phyloP scores from a whole-genome alignment of 2,888 invertebrate genomes.

The Sarcophaga subvicina region DNA sequence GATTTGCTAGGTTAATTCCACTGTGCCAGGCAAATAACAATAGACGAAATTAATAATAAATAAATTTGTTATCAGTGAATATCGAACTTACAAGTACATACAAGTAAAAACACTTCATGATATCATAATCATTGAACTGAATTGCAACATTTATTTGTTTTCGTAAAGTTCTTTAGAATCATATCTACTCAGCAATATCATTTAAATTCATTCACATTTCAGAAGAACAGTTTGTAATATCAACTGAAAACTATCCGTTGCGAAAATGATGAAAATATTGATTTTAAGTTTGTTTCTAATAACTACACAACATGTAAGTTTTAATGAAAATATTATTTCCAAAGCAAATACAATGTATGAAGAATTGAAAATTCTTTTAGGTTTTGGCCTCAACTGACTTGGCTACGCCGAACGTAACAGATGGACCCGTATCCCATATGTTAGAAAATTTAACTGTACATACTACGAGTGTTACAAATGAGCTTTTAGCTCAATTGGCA shows the following conservation, averaged over 20 bases:
- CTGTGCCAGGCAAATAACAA: not conserved
- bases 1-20: not conserved
- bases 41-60: not conserved
- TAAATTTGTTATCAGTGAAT: not conserved
- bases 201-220: not conserved
- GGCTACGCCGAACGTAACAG: not conserved
- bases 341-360: not conserved
- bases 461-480: slow-evolving; percentile 72
- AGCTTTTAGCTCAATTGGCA: slow-evolving; percentile 70
- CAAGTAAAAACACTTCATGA: not conserved
- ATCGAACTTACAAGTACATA: not conserved
- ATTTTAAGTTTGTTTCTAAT: slow-evolving; percentile 21
- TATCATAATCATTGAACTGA: not conserved
- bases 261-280: slow-evolving; percentile 47
- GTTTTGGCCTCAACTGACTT: slow-evolving; percentile 13
- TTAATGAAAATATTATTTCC: not conserved
- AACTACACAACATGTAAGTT: slow-evolving; percentile 46
- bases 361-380: slow-evolving; percentile 13
- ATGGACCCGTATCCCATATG: slow-evolving; percentile 72
- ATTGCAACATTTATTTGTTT: not conserved
- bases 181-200: not conserved
- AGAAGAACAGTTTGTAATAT: not conserved
- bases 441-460: slow-evolving; percentile 73
- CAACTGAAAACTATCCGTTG: not conserved
- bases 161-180: not conserved